Percentiles rank a stretch among this genome's conserved stretches.
Evolutionary conservation across 2,797 vertebrate species (phyloP).

Genomic region (Pristis pectinata): DNA sequence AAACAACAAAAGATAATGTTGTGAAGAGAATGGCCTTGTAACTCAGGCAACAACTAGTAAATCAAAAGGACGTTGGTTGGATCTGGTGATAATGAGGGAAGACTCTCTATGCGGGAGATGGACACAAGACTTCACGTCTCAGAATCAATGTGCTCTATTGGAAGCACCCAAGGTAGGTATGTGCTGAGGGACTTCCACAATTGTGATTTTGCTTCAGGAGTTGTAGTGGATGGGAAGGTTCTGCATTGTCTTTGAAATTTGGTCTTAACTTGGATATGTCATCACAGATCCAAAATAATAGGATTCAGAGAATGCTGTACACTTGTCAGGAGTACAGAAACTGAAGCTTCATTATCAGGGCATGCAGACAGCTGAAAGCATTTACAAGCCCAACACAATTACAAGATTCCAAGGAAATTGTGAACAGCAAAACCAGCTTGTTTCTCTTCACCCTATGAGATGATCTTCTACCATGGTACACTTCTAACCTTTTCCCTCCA

Average conservation of each 20-base stretch:
- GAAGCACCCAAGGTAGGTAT: neutral
- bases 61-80: neutral
- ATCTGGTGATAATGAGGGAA: neutral
- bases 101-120: neutral
- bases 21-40: neutral
- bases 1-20: neutral
- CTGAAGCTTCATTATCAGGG: neutral
- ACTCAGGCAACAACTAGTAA: neutral
- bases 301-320: neutral
- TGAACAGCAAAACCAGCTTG: neutral
- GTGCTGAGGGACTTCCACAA: neutral
- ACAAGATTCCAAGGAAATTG: neutral
- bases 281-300: neutral
- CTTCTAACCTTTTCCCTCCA: neutral
- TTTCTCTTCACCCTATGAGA: neutral
- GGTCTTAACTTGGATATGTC: neutral
- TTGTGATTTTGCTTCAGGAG: neutral
- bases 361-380: neutral
- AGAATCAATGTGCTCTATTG: neutral
- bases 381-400: neutral
- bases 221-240: neutral
- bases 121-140: neutral
- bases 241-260: neutral
- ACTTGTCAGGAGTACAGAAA: neutral
- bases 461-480: neutral